Base-by-base conservation (phyloP, 2,888 invertebrate genomes). In the Ditylenchus weischeri region DNA sequence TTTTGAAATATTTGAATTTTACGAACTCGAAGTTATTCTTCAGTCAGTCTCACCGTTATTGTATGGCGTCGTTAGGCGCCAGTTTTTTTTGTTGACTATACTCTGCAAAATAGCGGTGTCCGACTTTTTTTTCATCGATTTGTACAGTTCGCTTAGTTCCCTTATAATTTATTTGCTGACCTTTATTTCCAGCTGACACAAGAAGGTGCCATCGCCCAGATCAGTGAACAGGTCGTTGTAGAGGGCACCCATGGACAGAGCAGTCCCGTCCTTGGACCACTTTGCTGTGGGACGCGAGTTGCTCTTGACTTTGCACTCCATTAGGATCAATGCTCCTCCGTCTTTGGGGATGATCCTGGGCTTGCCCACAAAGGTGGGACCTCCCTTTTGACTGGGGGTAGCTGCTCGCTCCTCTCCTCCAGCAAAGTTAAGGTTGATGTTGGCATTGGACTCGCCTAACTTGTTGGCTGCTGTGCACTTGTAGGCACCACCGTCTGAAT, bases 341-440 rank as follows among this genome's bases (percentile, higher is more conserved):
- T 93, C 93, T 86, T 94, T 93, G 84, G 96, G 96, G 87, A 95
- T 93, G 86, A 98, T 98, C 86, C 91, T 90, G 75, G 98, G 98
- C 88, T 96, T 96, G 87, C 94, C 94, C 84, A 93, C 89, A 85
- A 98, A 96, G 36, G 91, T 91, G 66, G 96, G 96, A 15, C 29
- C 29, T 2, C 43, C 81, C 61, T 73, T 76, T 19, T 59, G 49
- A 50, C 70, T 75, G 50, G 72, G 67, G 8, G 72, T 76, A 29
- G 69, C 61, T 29, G 72, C 65, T 23, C 67, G 58, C 60, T 73
- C 91, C 57, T 78, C 78, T 79, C 90, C 90, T 35, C 76, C 93
- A 91, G 93, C 92, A 88, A 96, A 93, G 87, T 98, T 98, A 84
- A 98, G 90, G 84, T 95, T 93, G 87, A 98, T 96, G 87, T 96